Evolutionary conservation across 1,140 invertebrate species (phyloP).

Genomic region (Triops longicaudatus): DNA sequence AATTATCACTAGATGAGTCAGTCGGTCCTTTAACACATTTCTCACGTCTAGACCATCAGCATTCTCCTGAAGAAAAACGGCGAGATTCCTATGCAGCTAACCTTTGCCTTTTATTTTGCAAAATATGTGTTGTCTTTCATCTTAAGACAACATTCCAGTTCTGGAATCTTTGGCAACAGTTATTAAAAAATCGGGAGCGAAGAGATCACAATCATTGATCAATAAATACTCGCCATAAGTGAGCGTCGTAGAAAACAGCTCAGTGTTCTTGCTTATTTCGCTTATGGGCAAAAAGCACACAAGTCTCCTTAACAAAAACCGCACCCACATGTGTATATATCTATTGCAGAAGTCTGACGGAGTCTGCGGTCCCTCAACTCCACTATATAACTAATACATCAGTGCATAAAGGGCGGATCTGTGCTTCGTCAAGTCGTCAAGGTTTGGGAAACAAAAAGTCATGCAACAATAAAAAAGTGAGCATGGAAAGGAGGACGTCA

Average conservation of each 20-base stretch:
- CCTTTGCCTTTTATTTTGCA: too few species aligned
- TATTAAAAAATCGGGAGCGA: not conserved
- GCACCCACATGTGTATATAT: not conserved
- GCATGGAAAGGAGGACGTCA: too few species aligned
- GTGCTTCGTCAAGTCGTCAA: constrained; percentile 14
- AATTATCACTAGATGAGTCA: constrained; percentile 3
- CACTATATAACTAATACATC: constrained; percentile 4
- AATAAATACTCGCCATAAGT: not conserved
- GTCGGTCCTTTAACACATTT: not conserved
- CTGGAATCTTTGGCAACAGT: not conserved
- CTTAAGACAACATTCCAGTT: not conserved
- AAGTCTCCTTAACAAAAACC: not conserved
- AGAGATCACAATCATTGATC: not conserved
- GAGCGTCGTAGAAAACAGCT: too few species aligned
- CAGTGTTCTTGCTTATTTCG: too few species aligned
- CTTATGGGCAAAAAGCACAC: too few species aligned
- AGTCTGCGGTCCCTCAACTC: constrained; percentile 9
- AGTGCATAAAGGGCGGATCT: constrained; percentile 11
- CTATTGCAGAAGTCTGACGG: constrained; percentile 14
- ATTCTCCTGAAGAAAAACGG: too few species aligned
- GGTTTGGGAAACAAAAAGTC: not conserved
- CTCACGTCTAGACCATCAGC: not conserved
- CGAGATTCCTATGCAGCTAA: too few species aligned
- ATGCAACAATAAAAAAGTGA: not conserved
- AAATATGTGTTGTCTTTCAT: not conserved